phyloP scores from a whole-genome alignment of 1,140 invertebrate genomes.

The Drosophila repleta region DNA sequence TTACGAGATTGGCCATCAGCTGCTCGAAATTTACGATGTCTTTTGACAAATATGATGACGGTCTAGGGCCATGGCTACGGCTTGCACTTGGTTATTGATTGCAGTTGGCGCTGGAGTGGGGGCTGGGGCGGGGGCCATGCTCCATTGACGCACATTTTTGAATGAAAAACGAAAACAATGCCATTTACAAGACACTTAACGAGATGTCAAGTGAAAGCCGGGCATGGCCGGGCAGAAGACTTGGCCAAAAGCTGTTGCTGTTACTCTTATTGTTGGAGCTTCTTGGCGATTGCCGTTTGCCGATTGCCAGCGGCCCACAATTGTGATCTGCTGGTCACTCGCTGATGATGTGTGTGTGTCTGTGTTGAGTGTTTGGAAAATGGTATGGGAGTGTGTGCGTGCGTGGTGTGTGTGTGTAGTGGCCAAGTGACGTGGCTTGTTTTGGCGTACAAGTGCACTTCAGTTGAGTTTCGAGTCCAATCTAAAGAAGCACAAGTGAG shows the following conservation, averaged over 20 bases:
- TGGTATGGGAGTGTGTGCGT: conserved; percentile 25
- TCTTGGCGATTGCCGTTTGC: conserved; percentile 51
- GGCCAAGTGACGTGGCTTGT: conserved; percentile 79
- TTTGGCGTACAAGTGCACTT: conserved; percentile 80
- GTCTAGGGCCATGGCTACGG: conserved; percentile 53
- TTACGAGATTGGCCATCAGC: conserved; percentile 11
- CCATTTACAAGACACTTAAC: conserved; percentile 81
- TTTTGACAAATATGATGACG: conserved; percentile 80
- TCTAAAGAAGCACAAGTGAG: conserved; percentile 80
- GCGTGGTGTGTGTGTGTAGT: conserved; percentile 51
- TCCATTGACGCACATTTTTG: conserved; percentile 68
- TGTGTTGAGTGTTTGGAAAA: conserved; percentile 47
- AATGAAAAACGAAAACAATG: conserved; percentile 81
- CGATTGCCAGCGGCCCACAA: conserved; percentile 53
- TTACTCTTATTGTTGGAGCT: conserved; percentile 58
- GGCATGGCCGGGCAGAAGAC: conserved; percentile 25
- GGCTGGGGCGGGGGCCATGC: background rate
- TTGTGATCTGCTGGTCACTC: conserved; percentile 69
- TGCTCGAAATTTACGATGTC: conserved; percentile 66
- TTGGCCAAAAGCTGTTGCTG: conserved; percentile 25
- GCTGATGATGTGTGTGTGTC: conserved; percentile 47
- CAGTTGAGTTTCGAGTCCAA: conserved; percentile 79
- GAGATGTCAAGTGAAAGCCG: conserved; percentile 79
- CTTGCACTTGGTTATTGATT: conserved; percentile 48
- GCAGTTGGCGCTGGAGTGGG: background rate